Conservation (phyloP, 1,140 invertebrate species). For the Apis florea region DNA sequence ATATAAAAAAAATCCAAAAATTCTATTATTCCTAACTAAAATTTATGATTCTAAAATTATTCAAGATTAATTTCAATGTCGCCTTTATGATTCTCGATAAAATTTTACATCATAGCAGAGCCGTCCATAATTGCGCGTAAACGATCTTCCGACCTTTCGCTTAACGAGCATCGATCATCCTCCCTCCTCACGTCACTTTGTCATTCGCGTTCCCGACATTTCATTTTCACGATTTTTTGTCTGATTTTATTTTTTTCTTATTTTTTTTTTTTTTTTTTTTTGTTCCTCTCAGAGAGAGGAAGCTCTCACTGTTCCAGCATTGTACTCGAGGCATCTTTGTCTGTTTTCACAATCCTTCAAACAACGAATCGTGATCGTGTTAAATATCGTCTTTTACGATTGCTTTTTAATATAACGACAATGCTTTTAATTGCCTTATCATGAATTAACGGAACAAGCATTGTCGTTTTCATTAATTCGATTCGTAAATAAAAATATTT, state of each 20-base stretch:
- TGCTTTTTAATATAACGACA: background rate
- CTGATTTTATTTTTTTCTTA: background rate
- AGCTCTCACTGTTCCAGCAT: conserved; percentile 8
- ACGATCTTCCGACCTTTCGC: background rate
- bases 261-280: background rate
- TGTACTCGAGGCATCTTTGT: conserved; percentile 1
- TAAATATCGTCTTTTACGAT: background rate
- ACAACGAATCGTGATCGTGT: conserved; percentile 7
- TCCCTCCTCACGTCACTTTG: background rate
- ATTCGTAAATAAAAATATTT: background rate
- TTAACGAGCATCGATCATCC: conserved; percentile 16
- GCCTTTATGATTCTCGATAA: background rate
- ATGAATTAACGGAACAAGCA: conserved; percentile 14
- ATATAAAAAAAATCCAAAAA: too few relatives aligned
- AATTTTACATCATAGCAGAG: background rate
- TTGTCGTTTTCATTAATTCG: conserved; percentile 21
- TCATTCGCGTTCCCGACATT: background rate
- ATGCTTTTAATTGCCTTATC: conserved; percentile 20
- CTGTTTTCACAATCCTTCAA: conserved; percentile 9
- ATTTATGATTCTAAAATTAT: too few relatives aligned
- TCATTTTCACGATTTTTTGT: background rate
- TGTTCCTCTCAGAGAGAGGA: background rate
- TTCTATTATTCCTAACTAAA: too few relatives aligned
- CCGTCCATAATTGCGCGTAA: background rate
- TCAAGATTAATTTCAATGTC: too few relatives aligned